A percentile compares a stretch with the other conserved stretches of the same genome.
These are phyloP conservation scores for Synergus itoensis DNA, from an alignment of 2,888 invertebrate species.

Conservation along the genomic window DNA sequence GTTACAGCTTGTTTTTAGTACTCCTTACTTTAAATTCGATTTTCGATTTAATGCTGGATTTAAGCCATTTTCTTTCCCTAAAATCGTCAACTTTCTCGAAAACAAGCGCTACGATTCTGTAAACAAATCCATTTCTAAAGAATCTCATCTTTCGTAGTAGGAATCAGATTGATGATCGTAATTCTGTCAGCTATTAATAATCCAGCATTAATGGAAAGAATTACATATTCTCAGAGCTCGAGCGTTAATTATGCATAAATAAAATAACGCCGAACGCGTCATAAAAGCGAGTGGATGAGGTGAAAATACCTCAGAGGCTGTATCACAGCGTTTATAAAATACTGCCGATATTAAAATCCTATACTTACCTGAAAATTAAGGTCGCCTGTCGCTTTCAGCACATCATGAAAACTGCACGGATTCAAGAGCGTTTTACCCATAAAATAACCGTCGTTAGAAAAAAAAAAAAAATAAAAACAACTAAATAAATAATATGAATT, in stretches of 20 bases:
- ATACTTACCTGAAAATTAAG: slow-evolving; percentile 61
- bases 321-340: slow-evolving; percentile 53
- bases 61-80: neutral
- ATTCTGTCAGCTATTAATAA: slow-evolving; percentile 54
- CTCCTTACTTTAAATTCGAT: no score
- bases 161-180: slow-evolving; percentile 53
- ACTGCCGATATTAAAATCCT: slow-evolving; percentile 62
- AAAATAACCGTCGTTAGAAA: slow-evolving; percentile 46
- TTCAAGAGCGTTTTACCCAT: slow-evolving; percentile 41
- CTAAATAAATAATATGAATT: neutral
- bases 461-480: neutral
- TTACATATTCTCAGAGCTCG: slow-evolving; percentile 50
- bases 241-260: slow-evolving; percentile 40
- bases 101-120: slow-evolving; percentile 33
- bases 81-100: neutral
- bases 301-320: slow-evolving; percentile 57
- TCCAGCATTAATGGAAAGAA: slow-evolving; percentile 55
- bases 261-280: slow-evolving; percentile 59
- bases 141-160: slow-evolving; percentile 46
- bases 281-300: slow-evolving; percentile 58
- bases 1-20: no score
- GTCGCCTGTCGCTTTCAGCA: slow-evolving; percentile 61
- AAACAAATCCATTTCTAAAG: slow-evolving; percentile 3
- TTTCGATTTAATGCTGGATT: no score
- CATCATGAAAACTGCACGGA: slow-evolving; percentile 55